Conservation (phyloP, 2,888 invertebrate genomes). For the Meteorus cinctellus region DNA sequence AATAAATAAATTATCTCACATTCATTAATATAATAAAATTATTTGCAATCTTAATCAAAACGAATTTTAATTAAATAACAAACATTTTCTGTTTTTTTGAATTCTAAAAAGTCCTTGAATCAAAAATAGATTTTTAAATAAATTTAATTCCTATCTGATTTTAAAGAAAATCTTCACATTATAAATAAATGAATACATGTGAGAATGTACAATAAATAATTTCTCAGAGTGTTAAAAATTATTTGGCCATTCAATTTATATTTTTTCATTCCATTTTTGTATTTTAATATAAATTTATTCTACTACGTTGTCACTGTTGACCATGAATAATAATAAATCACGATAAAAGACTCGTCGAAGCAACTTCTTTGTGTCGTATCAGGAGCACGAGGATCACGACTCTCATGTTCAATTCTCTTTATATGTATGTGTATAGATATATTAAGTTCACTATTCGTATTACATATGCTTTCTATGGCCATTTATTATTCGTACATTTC, state of each 20-base stretch:
- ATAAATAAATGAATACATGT: too few species aligned
- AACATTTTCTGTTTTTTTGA: too few species aligned
- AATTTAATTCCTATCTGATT: too few species aligned
- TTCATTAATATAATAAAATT: too few species aligned
- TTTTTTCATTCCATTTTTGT: background rate
- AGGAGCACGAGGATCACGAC: constrained; percentile 67
- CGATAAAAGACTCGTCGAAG: constrained; percentile 47
- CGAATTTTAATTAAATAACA: too few species aligned
- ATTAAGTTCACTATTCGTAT: constrained; percentile 32
- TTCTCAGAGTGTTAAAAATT: background rate
- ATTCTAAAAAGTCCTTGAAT: too few species aligned
- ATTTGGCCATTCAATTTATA: background rate
- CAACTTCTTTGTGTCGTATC: constrained; percentile 55
- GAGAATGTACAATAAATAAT: too few species aligned
- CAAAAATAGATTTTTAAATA: too few species aligned
- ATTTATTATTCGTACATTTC: constrained; percentile 43
- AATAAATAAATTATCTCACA: too few species aligned
- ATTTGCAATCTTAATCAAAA: too few species aligned
- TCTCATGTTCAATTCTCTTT: constrained; percentile 60
- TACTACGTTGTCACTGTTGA: constrained; percentile 35
- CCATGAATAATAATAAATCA: constrained; percentile 59
- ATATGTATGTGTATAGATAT: constrained; percentile 11
- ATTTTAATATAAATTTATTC: constrained; percentile 2
- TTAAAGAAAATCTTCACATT: too few species aligned
- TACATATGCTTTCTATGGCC: constrained; percentile 11